phyloP scores from a whole-genome alignment of 2,113 vertebrate species.

The Psittacara wagleri region DNA sequence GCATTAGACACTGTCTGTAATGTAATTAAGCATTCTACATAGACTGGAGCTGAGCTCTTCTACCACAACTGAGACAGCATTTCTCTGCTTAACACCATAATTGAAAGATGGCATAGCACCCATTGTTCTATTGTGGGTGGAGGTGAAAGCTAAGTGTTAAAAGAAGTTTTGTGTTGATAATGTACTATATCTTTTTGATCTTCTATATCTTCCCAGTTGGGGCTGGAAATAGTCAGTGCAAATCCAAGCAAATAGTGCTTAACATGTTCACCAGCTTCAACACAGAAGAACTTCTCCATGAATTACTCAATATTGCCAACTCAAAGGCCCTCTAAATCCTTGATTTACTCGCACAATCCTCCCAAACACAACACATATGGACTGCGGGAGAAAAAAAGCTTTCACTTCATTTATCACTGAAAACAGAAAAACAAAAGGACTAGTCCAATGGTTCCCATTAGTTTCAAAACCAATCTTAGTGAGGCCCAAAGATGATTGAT shows the following conservation, averaged over 20 bases:
- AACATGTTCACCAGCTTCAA: neutral
- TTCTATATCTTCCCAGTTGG: neutral
- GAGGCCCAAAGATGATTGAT: neutral
- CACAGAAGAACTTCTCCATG: neutral
- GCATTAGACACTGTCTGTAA: neutral
- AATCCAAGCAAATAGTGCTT: neutral
- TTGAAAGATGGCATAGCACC: neutral
- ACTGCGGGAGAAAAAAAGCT: neutral
- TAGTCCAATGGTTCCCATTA: neutral
- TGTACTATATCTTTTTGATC: neutral
- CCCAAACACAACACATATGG: neutral
- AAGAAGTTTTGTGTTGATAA: neutral
- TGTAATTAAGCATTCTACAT: neutral
- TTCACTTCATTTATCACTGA: neutral
- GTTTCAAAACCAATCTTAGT: neutral
- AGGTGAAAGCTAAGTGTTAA: neutral
- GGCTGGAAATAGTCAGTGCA: neutral
- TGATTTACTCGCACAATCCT: neutral
- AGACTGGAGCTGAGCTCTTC: neutral
- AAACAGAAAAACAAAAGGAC: neutral
- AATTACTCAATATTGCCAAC: neutral
- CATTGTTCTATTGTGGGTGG: neutral
- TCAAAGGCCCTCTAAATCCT: neutral
- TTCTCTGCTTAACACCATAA: neutral
- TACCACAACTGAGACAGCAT: fast-evolving